Percentiles rank a stretch among this genome's conserved stretches.
These are phyloP conservation scores for Neosalanx taihuensis DNA, from an alignment of 2,797 vertebrate genomes.

Conservation along the genomic window DNA sequence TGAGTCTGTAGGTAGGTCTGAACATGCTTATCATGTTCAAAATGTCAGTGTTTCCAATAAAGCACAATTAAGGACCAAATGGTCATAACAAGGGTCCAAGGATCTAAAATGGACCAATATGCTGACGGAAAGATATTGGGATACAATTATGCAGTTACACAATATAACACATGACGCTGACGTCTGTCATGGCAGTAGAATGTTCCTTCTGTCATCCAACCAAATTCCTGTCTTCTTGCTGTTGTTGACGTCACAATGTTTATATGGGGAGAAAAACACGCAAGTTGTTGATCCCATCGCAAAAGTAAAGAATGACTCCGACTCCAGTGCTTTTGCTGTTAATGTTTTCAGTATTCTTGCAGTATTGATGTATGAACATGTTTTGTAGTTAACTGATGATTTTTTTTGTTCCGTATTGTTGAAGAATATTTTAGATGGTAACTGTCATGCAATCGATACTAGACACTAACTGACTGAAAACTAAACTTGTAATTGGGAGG, in stretches of 20 bases:
- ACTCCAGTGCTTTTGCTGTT: constrained; percentile 30
- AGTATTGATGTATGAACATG: constrained; percentile 53
- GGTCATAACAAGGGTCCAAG: not conserved
- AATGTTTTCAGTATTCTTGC: constrained; percentile 48
- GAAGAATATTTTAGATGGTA: constrained; percentile 48
- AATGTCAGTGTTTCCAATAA: constrained; percentile 13
- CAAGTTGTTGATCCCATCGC: constrained; percentile 20
- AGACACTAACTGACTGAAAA: constrained; percentile 58
- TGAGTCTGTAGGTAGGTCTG: constrained; percentile 19
- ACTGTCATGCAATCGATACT: constrained; percentile 59
- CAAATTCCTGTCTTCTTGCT: constrained; percentile 28
- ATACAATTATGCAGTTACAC: constrained; percentile 33
- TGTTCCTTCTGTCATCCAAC: constrained; percentile 14
- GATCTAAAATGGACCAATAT: constrained; percentile 17
- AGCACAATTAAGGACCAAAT: constrained; percentile 42
- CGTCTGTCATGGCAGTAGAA: constrained; percentile 28
- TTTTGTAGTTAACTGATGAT: constrained; percentile 46
- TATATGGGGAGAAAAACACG: constrained; percentile 19
- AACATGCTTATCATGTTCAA: constrained; percentile 19
- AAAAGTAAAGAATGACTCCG: constrained; percentile 26
- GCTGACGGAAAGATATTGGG: constrained; percentile 24
- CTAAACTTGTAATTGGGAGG: constrained; percentile 56
- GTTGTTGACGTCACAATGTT: constrained; percentile 29
- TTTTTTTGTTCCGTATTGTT: constrained; percentile 50
- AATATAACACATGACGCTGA: constrained; percentile 29